A percentile compares a stretch with the other conserved stretches of the same genome.
Evolutionary conservation across 2,113 vertebrate species (phyloP).

Genomic region (Siphamia tubifer): DNA sequence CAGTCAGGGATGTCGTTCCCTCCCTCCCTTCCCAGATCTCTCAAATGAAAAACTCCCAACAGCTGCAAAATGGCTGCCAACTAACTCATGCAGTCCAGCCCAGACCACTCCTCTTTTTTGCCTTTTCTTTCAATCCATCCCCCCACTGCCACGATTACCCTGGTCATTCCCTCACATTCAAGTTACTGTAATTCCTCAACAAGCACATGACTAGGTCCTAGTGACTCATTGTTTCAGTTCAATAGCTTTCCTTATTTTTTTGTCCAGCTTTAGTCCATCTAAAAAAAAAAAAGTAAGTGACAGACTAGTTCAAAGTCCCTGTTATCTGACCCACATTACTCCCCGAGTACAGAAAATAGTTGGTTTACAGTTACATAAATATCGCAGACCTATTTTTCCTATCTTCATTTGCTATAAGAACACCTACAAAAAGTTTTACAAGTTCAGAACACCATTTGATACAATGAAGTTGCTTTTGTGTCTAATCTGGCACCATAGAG

Average conservation of each 20-base stretch:
- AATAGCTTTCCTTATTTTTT: neutral
- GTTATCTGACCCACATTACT: constrained; percentile 17
- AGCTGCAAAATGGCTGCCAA: constrained; percentile 71
- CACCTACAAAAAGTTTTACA: neutral
- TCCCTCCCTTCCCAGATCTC: constrained; percentile 31
- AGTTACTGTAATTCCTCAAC: neutral
- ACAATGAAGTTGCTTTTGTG: neutral
- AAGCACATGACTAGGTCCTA: neutral
- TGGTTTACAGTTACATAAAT: neutral
- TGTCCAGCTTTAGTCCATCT: neutral
- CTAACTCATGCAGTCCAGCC: constrained; percentile 23
- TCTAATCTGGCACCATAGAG: neutral
- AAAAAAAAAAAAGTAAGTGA: neutral
- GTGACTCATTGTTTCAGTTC: neutral
- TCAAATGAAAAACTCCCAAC: constrained; percentile 66
- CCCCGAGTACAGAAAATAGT: neutral
- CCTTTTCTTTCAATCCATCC: constrained; percentile 41
- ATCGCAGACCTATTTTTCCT: neutral
- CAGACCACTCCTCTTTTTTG: constrained; percentile 68
- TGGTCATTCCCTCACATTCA: neutral
- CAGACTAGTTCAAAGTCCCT: neutral
- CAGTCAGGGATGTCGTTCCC: constrained; percentile 37
- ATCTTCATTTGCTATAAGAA: neutral
- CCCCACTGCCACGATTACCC: constrained; percentile 61
- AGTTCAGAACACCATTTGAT: neutral